Conservation (phyloP, 2,888 invertebrate species). For the Apotomis betuletana region DNA sequence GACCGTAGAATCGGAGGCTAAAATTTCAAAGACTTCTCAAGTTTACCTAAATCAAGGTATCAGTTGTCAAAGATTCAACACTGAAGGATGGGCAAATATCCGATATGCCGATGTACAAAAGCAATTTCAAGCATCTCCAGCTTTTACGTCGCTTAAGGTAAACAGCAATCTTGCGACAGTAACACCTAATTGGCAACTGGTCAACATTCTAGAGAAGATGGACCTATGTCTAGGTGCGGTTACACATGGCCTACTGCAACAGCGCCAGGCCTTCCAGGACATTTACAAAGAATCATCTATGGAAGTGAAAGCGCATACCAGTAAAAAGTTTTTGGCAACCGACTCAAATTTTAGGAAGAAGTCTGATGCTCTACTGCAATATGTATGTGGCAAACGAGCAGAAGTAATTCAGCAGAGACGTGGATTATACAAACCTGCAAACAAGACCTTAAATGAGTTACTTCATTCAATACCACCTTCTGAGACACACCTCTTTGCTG, state of each 20-base stretch:
- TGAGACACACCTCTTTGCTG: neutral
- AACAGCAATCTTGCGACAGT: no score
- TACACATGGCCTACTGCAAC: no score
- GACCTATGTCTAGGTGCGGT: no score
- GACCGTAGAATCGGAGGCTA: no score
- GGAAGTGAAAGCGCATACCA: neutral
- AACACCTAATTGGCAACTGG: no score
- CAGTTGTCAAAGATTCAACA: no score
- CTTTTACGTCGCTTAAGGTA: no score
- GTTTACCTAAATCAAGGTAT: no score
- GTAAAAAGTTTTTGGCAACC: neutral
- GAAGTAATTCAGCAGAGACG: neutral
- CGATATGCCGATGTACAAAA: neutral
- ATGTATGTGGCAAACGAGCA: neutral
- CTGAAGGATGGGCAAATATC: neutral
- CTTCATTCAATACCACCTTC: constrained; percentile 1
- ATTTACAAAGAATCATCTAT: neutral
- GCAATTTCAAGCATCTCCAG: no score
- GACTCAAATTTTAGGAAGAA: constrained; percentile 1
- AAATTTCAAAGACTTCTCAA: no score
- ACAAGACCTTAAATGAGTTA: neutral
- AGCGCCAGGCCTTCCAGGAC: constrained; percentile 2
- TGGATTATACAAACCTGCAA: neutral
- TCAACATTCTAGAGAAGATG: no score
- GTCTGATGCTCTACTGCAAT: constrained; percentile 2